These are phyloP conservation scores for Drosophila nigrodunni DNA, from an alignment of 1,140 invertebrate species.

Conservation along the genomic window DNA sequence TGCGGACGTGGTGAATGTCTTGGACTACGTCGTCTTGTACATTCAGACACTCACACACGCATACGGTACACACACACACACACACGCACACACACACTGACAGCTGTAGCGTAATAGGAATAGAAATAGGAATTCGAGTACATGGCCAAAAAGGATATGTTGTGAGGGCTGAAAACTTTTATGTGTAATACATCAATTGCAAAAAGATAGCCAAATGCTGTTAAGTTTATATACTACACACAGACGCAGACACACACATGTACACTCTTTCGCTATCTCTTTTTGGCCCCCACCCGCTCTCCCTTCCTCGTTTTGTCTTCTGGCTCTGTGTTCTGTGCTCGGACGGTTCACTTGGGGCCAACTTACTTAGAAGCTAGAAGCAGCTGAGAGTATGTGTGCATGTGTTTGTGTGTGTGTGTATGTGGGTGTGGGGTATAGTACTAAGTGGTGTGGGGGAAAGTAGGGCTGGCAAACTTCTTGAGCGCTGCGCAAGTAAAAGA, in stretches of 20 bases:
- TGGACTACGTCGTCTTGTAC: conserved; percentile 60
- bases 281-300: background rate
- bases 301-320: conserved; percentile 5
- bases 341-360: conserved; percentile 53
- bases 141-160: conserved; percentile 41
- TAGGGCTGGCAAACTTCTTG: conserved; percentile 57
- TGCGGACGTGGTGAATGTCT: conserved; percentile 79
- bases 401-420: too few relatives aligned
- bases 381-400: background rate
- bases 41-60: conserved; percentile 33
- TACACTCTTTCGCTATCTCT: conserved; percentile 1
- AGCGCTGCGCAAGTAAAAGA: conserved; percentile 79
- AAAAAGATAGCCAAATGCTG: conserved; percentile 84
- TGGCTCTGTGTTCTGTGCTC: conserved; percentile 35
- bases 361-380: conserved; percentile 63
- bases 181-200: conserved; percentile 84
- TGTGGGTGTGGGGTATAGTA: background rate
- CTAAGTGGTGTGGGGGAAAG: background rate
- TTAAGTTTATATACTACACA: conserved; percentile 83
- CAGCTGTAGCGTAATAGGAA: conserved; percentile 26
- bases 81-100: conserved; percentile 26
- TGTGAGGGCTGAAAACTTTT: conserved; percentile 72
- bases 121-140: conserved; percentile 55
- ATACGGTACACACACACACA: conserved; percentile 12
- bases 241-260: conserved; percentile 24